These are phyloP conservation scores for Ypsolopha scabrella DNA, from an alignment of 2,888 invertebrate genomes.

Conservation along the genomic window DNA sequence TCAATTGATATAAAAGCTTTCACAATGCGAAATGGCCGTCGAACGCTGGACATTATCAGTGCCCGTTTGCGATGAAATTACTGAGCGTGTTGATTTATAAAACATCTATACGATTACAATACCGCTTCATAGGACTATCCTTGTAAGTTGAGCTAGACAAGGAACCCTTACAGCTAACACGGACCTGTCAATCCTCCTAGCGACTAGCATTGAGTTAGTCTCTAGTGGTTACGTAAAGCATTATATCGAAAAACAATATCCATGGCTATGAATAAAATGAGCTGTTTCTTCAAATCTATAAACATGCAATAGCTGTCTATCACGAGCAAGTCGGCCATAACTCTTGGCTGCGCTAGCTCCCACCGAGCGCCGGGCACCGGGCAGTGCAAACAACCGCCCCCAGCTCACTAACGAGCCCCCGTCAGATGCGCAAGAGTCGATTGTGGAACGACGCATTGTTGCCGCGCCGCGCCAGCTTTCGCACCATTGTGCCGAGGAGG, in stretches of 20 bases:
- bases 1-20: constrained; percentile 71
- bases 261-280: background rate
- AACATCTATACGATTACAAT: background rate
- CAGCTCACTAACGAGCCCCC: constrained; percentile 60
- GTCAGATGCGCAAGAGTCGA: constrained; percentile 57
- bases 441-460: constrained; percentile 61
- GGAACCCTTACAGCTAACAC: too few species aligned
- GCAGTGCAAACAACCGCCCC: constrained; percentile 50
- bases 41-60: constrained; percentile 35
- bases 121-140: too few species aligned
- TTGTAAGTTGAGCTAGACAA: too few species aligned
- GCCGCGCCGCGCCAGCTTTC: constrained; percentile 63
- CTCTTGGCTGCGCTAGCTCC: constrained; percentile 31
- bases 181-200: too few species aligned
- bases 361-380: constrained; percentile 17
- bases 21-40: constrained; percentile 49
- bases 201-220: too few species aligned
- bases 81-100: constrained; percentile 16
- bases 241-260: background rate
- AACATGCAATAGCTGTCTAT: constrained; percentile 18
- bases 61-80: constrained; percentile 27
- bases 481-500: constrained; percentile 58
- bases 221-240: too few species aligned
- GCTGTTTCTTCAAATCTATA: background rate
- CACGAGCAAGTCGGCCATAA: constrained; percentile 28